These are phyloP conservation scores for Cheilinus undulatus DNA, from an alignment of 2,113 vertebrate genomes.

Conservation along the genomic window DNA sequence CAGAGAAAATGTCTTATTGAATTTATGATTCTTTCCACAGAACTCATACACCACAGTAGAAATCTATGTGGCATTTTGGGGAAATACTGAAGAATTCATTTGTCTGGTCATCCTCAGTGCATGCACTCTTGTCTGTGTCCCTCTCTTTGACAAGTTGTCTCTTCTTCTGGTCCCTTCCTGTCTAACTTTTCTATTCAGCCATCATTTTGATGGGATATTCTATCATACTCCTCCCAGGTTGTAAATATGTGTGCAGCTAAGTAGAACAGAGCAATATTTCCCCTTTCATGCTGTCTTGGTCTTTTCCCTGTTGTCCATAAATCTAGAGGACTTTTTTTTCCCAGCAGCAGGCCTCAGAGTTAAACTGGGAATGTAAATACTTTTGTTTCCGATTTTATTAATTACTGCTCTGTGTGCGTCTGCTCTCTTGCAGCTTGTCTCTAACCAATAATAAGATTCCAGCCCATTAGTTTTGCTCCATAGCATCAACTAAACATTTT, in stretches of 20 bases:
- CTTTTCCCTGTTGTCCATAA: constrained; percentile 43
- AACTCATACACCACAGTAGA: constrained; percentile 14
- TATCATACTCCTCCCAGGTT: constrained; percentile 45
- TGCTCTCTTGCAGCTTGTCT: constrained; percentile 42
- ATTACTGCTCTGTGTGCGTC: constrained; percentile 50
- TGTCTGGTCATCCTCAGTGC: constrained; percentile 8
- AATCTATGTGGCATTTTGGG: constrained; percentile 40
- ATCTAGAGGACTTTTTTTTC: constrained; percentile 56
- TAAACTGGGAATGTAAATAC: constrained; percentile 67
- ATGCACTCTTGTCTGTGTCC: constrained; percentile 18
- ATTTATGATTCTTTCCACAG: constrained; percentile 32
- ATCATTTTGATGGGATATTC: constrained; percentile 46
- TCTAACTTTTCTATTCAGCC: constrained; percentile 44
- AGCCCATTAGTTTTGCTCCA: constrained; percentile 59
- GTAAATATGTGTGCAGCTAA: constrained; percentile 55
- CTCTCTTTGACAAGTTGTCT: constrained; percentile 26
- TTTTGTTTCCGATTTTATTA: constrained; percentile 63
- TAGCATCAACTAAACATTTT: constrained; percentile 68
- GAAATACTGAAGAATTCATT: constrained; percentile 37
- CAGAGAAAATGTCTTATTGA: background rate
- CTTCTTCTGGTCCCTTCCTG: constrained; percentile 10
- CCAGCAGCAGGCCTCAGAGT: constrained; percentile 47
- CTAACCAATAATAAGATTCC: constrained; percentile 66
- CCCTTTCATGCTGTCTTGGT: constrained; percentile 31
- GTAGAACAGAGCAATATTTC: constrained; percentile 48